Evolutionary conservation across 2,888 invertebrate genomes (phyloP), one percentile per base, ranked within the genome.

Genomic region (Platypus cylindrus): DNA sequence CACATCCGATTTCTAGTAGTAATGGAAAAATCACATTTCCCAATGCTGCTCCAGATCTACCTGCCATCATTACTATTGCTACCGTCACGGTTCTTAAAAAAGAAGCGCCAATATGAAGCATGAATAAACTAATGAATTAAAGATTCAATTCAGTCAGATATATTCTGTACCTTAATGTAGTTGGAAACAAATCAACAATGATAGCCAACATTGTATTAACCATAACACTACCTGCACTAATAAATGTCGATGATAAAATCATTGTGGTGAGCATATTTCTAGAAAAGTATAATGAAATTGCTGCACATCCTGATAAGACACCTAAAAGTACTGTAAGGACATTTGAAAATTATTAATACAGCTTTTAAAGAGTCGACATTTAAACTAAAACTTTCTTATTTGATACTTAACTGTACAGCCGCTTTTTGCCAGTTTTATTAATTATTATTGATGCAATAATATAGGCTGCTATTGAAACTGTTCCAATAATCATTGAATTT

Each of bases 21-120:
- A 73, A 63, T 1, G 83, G 82, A 51, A 83, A 83, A 3, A 75
- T 52, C 28, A 82, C 59, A 44, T 82, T 81, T 3, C 82, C 83
- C 2, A 71, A 58, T 24, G 80, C 68, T 4, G 82, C 78, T 4
- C 82, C 82, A 9, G 73, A 49, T 23, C 82, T 66, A 2, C 80
- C 82, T 30, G 65, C 64, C 77, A 81, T 79, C 66, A 82, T 68
- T 20, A 75, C 72, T 3, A 73, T 64, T 0, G 80, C 72, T 46
- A 83, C 69, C 0, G 79, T 73, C 72, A 80, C 75, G 2, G 81
- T 79, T 54, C 81, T 80, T 54, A 2, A 62, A 60, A 38, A 27
- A 37, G 29, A 15, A 8, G 32, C 9, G 5, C 5, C 9, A 20
- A 20, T 20, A 20, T 7, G 20, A 9, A 7, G 20, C 20, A 20